Percentiles rank a stretch among this genome's conserved stretches.
Evolutionary conservation across 2,888 invertebrate species (phyloP).

Genomic region (Digitonthophagus gazella): DNA sequence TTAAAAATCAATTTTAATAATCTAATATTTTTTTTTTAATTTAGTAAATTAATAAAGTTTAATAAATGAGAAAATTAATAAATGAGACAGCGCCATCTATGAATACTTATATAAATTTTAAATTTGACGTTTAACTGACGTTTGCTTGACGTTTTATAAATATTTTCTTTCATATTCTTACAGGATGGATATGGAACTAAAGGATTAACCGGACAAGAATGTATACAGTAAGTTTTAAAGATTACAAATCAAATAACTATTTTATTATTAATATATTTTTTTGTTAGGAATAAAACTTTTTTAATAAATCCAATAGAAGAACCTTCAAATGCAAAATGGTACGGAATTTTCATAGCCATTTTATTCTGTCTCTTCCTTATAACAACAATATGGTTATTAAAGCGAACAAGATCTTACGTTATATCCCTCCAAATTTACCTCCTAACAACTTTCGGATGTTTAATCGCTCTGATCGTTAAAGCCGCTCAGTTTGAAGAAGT

Average conservation of each 20-base stretch:
- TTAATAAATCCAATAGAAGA: constrained; percentile 60
- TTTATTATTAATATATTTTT: constrained; percentile 13
- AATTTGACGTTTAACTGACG: no score
- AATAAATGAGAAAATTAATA: no score
- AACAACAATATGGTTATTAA: constrained; percentile 57
- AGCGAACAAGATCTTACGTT: constrained; percentile 47
- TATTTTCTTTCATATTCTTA: constrained; percentile 31
- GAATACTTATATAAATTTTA: no score
- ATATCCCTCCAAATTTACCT: constrained; percentile 44
- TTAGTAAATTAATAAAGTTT: no score
- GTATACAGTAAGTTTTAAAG: constrained; percentile 45
- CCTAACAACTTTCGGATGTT: constrained; percentile 43
- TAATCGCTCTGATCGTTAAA: constrained; percentile 45
- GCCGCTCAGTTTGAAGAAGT: constrained; percentile 38
- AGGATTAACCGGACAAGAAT: constrained; percentile 47
- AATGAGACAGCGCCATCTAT: no score
- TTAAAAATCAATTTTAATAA: no score
- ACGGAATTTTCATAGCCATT: constrained; percentile 62
- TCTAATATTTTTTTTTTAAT: no score
- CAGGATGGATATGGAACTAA: constrained; percentile 46
- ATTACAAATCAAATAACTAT: constrained; percentile 21
- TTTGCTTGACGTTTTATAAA: background rate
- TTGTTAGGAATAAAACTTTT: constrained; percentile 49
- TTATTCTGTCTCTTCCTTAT: constrained; percentile 65
- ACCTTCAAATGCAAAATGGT: constrained; percentile 64